Evolutionary conservation across 2,113 vertebrate genomes (phyloP).

Genomic region (Pygoscelis adeliae): DNA sequence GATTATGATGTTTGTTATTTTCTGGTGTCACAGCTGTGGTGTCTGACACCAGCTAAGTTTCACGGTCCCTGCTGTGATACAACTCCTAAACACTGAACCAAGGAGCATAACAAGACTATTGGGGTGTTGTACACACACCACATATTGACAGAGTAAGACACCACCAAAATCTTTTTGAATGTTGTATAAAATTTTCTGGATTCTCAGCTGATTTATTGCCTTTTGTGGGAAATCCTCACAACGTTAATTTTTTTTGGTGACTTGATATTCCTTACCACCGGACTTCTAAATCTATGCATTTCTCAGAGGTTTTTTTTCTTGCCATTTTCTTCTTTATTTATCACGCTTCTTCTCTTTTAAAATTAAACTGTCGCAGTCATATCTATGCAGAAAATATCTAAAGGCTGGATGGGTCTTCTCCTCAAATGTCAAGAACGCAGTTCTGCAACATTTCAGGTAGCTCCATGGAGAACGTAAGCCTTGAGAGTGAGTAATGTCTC

Average conservation of each 20-base stretch:
- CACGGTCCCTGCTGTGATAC: not conserved
- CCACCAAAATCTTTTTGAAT: not conserved
- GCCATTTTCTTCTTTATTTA: not conserved
- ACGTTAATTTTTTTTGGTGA: not conserved
- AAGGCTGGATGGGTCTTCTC: not conserved
- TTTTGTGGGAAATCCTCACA: not conserved
- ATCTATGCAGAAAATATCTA: not conserved
- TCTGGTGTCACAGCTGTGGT: not conserved
- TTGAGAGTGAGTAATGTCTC: not conserved
- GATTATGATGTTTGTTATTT: not conserved
- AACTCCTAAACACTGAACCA: not conserved
- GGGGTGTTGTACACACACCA: not conserved
- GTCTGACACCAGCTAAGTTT: not conserved
- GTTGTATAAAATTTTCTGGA: not conserved
- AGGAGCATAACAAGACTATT: not conserved
- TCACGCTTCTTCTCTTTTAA: not conserved
- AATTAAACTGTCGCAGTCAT: not conserved
- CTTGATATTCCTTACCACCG: not conserved
- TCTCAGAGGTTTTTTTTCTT: not conserved
- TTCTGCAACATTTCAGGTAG: not conserved
- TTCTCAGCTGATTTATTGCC: not conserved
- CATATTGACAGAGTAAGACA: not conserved
- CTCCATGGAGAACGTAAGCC: not conserved
- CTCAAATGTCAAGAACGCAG: not conserved
- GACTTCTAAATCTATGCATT: not conserved